Conservation (phyloP, 2,888 invertebrate genomes). For the Tachina lurida region DNA sequence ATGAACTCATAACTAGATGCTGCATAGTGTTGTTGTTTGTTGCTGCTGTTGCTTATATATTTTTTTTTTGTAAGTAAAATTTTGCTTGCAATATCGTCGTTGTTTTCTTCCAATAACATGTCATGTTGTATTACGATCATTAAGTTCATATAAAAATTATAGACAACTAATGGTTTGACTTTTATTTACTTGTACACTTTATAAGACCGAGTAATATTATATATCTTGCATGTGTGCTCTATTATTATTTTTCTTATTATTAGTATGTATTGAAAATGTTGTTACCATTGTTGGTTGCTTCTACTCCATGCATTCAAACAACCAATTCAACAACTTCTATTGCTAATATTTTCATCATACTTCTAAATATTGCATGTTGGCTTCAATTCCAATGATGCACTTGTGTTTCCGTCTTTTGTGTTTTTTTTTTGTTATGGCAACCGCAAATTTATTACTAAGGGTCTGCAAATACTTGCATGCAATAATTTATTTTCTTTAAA, state of each 20-base stretch:
- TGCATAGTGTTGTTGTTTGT: slow-evolving; percentile 18
- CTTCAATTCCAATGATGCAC: slow-evolving; percentile 58
- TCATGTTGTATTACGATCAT: slow-evolving; percentile 71
- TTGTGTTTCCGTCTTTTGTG: slow-evolving; percentile 68
- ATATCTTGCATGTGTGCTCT: slow-evolving; percentile 58
- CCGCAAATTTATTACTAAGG: slow-evolving; percentile 58
- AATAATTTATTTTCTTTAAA: slow-evolving; percentile 7
- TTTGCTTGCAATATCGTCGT: slow-evolving; percentile 46
- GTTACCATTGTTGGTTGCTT: slow-evolving; percentile 45
- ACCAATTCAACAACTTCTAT: slow-evolving; percentile 14
- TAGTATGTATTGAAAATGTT: slow-evolving; percentile 19
- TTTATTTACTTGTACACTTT: slow-evolving; percentile 55
- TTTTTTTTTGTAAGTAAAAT: slow-evolving; percentile 20
- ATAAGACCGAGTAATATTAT: slow-evolving; percentile 44
- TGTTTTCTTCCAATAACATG: slow-evolving; percentile 68
- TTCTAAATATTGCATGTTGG: slow-evolving; percentile 61
- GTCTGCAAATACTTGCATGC: slow-evolving; percentile 47
- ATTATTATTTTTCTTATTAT: slow-evolving; percentile 9
- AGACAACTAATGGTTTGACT: slow-evolving; percentile 60
- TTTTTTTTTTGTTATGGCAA: slow-evolving; percentile 56
- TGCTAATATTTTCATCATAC: slow-evolving; percentile 52
- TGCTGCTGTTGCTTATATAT: slow-evolving; percentile 37
- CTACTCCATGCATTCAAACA: slow-evolving; percentile 22
- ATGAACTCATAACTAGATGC: slow-evolving; percentile 68
- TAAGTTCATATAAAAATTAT: slow-evolving; percentile 68